Conservation (phyloP, 2,113 vertebrate species). For the Odontophorus gujanensis region DNA sequence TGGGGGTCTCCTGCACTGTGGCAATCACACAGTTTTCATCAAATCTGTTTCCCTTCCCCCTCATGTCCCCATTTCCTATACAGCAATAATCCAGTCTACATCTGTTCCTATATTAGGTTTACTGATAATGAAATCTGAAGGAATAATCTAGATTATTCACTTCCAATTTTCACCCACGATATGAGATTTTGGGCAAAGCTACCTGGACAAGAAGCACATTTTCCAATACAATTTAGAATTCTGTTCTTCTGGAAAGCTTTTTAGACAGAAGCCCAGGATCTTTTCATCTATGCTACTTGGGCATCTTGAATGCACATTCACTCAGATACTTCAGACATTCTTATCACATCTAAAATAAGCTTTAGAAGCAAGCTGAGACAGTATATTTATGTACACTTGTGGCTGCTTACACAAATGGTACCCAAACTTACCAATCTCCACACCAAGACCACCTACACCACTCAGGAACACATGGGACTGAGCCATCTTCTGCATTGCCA, state of each 20-base stretch:
- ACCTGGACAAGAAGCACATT: neutral
- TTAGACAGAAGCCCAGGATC: neutral
- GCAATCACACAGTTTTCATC: neutral
- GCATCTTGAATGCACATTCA: rapidly evolving
- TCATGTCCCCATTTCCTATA: neutral
- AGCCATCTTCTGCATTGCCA: slow-evolving; percentile 98
- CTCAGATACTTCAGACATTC: neutral
- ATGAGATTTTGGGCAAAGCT: neutral
- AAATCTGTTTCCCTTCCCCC: neutral
- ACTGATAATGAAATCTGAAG: neutral
- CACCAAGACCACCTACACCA: slow-evolving; percentile 92
- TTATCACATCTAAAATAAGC: neutral
- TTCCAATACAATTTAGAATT: neutral
- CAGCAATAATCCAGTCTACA: rapidly evolving
- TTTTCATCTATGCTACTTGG: neutral
- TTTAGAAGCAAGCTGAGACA: neutral
- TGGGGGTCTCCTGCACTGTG: neutral
- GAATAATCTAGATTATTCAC: neutral
- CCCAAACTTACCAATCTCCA: slow-evolving; percentile 90
- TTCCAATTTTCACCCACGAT: neutral
- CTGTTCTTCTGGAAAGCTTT: neutral
- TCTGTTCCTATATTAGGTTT: neutral
- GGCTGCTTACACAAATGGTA: neutral
- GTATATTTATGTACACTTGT: neutral
- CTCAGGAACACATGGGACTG: slow-evolving; percentile 94